Base-by-base conservation (phyloP, 2,888 invertebrate genomes). In the Megaustenia siamemsis region DNA sequence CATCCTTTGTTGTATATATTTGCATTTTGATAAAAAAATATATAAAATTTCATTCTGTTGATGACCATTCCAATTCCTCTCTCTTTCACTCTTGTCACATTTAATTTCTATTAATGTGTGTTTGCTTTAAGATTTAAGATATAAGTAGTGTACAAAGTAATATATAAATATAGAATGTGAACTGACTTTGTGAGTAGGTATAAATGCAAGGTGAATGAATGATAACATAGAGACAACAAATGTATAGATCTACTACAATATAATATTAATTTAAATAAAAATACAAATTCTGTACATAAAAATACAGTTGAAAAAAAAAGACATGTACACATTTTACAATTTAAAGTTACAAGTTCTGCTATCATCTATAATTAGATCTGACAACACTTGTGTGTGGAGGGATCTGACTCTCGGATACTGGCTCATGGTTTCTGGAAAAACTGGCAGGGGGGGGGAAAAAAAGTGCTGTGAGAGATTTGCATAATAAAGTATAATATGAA, bases 301-400 rank as follows among this genome's bases (percentile, higher is more conserved):
- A 60, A 21, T 8, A 60, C 24, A 60, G 21, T n/a, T 1, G 6
- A 18, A 60, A 18, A 60, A n/a, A 6, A 1, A 60, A 2, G 40
- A 4, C 24, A 6, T 71, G 12, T 45, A 6, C n/a, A 28, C 5
- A 12, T 43, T 15, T 24, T n/a, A 24, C 40, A 10, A 43, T 40
- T 1, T 40, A 28, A 45, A 73, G 21, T 32, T 32, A 6, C 45
- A 28, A 49, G 73, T 32, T 49, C 49, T 73, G 28, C 73, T 49
- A 49, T 49, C 73, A 73, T n/a, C n/a, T n/a, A n/a, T n/a, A n/a
- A n/a, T n/a, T n/a, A n/a, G n/a, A n/a, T n/a, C 49, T 49, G 49
- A 49, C 73, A 49, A 49, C 21, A 15, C 24, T 73, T 49, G n/a
- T n/a, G n/a, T 49, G 49, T 49, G 73, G 73, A 73, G 73, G 49